Percentiles rank a stretch among this genome's conserved stretches.
These are phyloP conservation scores for Pelagia noctiluca DNA, from an alignment of 30 jellyfish, hydroid and myxozoan species.

Conservation along the genomic window DNA sequence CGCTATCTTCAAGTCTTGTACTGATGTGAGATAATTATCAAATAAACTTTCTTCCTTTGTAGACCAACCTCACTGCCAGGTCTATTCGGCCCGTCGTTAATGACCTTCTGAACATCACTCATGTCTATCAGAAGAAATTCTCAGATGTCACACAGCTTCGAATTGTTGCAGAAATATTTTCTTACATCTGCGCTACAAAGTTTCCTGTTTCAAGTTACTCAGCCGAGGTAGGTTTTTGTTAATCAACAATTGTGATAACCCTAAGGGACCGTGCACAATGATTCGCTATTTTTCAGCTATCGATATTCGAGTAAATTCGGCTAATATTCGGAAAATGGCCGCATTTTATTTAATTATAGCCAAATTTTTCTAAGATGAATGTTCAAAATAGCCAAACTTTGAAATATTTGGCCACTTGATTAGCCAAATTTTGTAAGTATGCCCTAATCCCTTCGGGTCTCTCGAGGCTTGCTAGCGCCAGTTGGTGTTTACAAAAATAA, in stretches of 20 bases:
- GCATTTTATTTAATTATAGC: no score
- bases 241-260: background rate
- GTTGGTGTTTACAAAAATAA: no score
- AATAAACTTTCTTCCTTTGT: slow-evolving; percentile 4
- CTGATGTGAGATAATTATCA: background rate
- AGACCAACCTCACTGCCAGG: slow-evolving; percentile 32
- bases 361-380: no score
- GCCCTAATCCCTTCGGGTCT: no score
- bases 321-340: background rate
- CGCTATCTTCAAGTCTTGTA: background rate
- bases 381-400: no score
- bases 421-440: no score
- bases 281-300: no score
- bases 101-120: slow-evolving; percentile 18
- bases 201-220: background rate
- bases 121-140: slow-evolving; percentile 19
- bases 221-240: background rate
- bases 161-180: slow-evolving; percentile 2
- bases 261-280: background rate
- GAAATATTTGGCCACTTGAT: no score
- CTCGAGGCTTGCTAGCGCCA: no score
- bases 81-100: slow-evolving; percentile 3
- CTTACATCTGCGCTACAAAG: slow-evolving; percentile 15
- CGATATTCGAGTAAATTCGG: slow-evolving; percentile 25
- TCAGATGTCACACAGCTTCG: slow-evolving; percentile 38